Evolutionary conservation across 2,113 vertebrate species (phyloP).

Genomic region (Pygoscelis adeliae): DNA sequence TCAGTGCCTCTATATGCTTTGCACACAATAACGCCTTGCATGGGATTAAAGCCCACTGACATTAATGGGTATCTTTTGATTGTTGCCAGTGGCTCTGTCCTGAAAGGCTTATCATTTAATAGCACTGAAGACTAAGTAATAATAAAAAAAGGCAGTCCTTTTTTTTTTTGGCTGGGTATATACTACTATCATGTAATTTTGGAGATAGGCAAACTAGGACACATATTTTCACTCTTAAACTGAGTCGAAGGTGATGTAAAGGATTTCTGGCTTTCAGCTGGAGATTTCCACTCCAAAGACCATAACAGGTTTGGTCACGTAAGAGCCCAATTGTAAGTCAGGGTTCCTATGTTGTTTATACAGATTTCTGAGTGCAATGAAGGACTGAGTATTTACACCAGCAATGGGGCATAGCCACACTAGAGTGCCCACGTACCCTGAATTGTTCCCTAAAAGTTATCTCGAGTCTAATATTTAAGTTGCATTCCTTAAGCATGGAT

Average conservation of each 20-base stretch:
- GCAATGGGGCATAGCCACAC: neutral
- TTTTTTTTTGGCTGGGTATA: neutral
- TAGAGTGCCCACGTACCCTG: neutral
- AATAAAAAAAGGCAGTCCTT: neutral
- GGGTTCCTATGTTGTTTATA: neutral
- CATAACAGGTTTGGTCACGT: neutral
- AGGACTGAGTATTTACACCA: neutral
- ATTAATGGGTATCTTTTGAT: neutral
- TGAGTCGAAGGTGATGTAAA: neutral
- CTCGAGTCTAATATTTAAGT: rapidly evolving
- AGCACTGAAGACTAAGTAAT: neutral
- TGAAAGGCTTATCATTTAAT: neutral
- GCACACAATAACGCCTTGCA: neutral
- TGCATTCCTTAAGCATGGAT: neutral
- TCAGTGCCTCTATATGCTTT: neutral
- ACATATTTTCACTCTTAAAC: neutral
- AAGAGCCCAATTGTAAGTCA: neutral
- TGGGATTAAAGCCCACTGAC: neutral
- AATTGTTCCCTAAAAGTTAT: neutral
- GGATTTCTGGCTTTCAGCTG: neutral
- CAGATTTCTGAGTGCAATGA: neutral
- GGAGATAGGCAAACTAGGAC: neutral
- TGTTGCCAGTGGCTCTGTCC: neutral
- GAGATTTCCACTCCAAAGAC: neutral
- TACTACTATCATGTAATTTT: neutral